Evolutionary conservation across 2,888 invertebrate genomes (phyloP).

Genomic region (Sturmia bella): DNA sequence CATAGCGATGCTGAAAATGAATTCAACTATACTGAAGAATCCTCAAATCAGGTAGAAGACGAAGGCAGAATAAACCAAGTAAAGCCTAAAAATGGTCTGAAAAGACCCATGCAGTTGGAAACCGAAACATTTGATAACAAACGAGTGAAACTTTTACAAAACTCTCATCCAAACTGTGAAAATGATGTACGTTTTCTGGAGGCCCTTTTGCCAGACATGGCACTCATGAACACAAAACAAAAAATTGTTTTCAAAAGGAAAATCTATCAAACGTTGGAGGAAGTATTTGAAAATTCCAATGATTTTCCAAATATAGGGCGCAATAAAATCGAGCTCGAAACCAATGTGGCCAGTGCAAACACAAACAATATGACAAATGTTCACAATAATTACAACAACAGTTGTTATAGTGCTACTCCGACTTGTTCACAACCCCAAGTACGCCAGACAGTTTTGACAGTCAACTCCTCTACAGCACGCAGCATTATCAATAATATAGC

Average conservation of each 20-base stretch:
- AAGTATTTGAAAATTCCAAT: conserved; percentile 71
- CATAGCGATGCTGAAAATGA: conserved; percentile 64
- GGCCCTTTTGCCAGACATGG: conserved; percentile 73
- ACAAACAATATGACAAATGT: not conserved
- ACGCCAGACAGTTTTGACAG: conserved; percentile 52
- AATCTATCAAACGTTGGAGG: conserved; percentile 72
- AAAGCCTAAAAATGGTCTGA: conserved; percentile 30
- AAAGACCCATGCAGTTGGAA: conserved; percentile 61
- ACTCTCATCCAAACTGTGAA: conserved; percentile 34
- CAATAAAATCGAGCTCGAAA: conserved; percentile 31
- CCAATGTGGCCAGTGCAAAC: not conserved
- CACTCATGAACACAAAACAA: conserved; percentile 73
- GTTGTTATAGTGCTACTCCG: not conserved
- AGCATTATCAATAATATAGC: conserved; percentile 66
- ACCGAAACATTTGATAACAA: conserved; percentile 52
- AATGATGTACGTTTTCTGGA: conserved; percentile 71
- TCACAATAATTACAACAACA: not conserved
- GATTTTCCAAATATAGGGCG: conserved; percentile 71
- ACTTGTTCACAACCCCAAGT: conserved; percentile 29
- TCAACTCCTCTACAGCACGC: conserved; percentile 59
- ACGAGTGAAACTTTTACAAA: conserved; percentile 43
- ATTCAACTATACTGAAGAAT: conserved; percentile 50
- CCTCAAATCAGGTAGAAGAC: conserved; percentile 6
- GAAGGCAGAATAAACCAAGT: conserved; percentile 35
- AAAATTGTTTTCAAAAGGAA: conserved; percentile 74